Evolutionary conservation across 1,140 invertebrate genomes (phyloP), one percentile per base, ranked within the genome.

Genomic region (Macrobrachium rosenbergii): DNA sequence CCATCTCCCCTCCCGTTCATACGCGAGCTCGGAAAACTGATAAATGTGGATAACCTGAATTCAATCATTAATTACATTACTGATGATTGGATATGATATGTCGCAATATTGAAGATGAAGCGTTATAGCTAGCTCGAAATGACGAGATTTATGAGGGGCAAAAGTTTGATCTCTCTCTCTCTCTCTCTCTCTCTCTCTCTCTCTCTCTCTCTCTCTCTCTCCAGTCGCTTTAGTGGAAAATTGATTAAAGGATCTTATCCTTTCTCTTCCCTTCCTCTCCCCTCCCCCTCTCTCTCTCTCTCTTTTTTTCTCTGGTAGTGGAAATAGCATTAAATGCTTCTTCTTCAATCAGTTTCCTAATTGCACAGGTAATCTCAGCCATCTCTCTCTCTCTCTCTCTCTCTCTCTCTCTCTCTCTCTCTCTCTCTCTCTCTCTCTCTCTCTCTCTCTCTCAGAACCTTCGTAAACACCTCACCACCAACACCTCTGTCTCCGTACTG

Each of bases 131-230:
- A 37, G 28, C 3, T 37, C 3, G 28, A 37, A 37, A 37, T 37
- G 28, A 3, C 28, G 28, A 37, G 28, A 37, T 37, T 37, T 3
- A 37, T 37, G 28, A 37, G 28, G 28, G 28, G 28, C 28, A 3
- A 37, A 37, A 37, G 28, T 37, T n/a, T n/a, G n/a, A 21, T 60
- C 37, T 60, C 76, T 52, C 58, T 78, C 58, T 78, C 76, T 78
- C 58, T 78, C 76, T 79, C 76, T 60, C 76, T 79, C 58, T 59
- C 73, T 76, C 73, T 76, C 73, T 76, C 43, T 45, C 21, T 76
- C 43, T 76, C 73, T 76, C 73, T 76, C 73, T 76, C 43, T 76
- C 73, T 19, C 19, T n/a, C 52, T 58, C n/a, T 52, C 52, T 59
- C 52, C 37, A 16, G 28, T 19, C 16, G 28, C 72, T 17, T 19